phyloP scores from a whole-genome alignment of 2,113 vertebrate species.

The Parotia lawesii region DNA sequence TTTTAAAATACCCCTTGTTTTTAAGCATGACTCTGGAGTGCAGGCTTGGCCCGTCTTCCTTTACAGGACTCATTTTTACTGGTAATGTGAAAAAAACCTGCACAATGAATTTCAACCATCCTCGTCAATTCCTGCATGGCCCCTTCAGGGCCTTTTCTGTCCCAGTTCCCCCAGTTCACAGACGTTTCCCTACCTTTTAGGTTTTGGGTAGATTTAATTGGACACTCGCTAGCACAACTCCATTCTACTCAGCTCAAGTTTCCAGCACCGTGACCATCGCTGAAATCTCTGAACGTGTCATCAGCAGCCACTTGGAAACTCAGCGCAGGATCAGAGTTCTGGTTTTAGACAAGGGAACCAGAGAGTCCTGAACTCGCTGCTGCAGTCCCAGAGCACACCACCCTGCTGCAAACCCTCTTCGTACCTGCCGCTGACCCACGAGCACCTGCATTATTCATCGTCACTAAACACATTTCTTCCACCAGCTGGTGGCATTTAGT shows the following conservation, averaged over 20 bases:
- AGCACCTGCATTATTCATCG: background rate
- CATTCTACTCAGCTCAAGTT: background rate
- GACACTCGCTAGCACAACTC: background rate
- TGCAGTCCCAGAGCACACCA: background rate
- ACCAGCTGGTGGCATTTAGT: background rate
- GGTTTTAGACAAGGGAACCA: background rate
- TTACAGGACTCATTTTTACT: background rate
- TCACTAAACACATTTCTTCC: background rate
- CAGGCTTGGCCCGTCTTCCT: background rate
- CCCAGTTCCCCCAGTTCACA: background rate
- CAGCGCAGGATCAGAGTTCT: background rate
- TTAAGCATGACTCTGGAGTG: background rate
- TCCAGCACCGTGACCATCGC: background rate
- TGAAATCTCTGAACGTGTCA: background rate
- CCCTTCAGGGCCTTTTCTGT: conserved; percentile 39
- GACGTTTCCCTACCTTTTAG: background rate
- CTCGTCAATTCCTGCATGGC: background rate
- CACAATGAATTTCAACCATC: background rate
- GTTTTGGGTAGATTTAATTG: background rate
- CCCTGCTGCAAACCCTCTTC: background rate
- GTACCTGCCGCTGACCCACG: background rate
- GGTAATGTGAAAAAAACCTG: background rate
- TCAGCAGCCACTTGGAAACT: background rate
- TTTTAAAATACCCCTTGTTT: background rate
- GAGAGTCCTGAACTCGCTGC: background rate